Conservation (phyloP, 92 coral and sea anemone genomes). For the Porites rus region DNA sequence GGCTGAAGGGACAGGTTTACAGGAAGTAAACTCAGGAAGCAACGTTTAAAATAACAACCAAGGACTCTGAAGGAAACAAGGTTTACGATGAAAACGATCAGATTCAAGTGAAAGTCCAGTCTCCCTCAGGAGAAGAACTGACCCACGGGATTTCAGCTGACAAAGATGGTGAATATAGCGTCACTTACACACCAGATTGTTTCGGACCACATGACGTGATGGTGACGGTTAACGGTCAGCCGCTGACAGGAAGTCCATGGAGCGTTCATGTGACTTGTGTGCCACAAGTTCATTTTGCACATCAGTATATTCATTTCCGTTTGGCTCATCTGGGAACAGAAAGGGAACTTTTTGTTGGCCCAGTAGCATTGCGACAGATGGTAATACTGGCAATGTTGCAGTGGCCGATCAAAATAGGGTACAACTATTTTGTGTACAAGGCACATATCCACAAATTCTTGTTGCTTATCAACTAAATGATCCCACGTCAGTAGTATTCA, state of each 20-base stretch:
- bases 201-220: constrained; percentile 45
- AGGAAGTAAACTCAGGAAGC: constrained; percentile 28
- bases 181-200: constrained; percentile 36
- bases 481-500: constrained; percentile 9
- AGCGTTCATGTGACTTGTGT: neutral
- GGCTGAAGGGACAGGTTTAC: constrained; percentile 41
- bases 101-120: constrained; percentile 50
- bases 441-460: neutral
- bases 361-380: neutral
- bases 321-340: neutral
- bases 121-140: constrained; percentile 17
- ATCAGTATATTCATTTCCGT: no score
- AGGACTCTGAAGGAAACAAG: constrained; percentile 56
- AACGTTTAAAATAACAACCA: constrained; percentile 53
- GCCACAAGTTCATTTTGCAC: no score
- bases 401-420: constrained; percentile 19
- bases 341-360: neutral
- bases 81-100: constrained; percentile 44
- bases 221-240: constrained; percentile 34
- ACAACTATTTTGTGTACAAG: neutral
- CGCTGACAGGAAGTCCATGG: constrained; percentile 55
- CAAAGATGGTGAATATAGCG: constrained; percentile 56
- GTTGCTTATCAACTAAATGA: neutral
- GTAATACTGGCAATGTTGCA: constrained; percentile 6
- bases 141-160: constrained; percentile 12